phyloP scores from a whole-genome alignment of 2,113 vertebrate genomes.

The Callionymus lyra region DNA sequence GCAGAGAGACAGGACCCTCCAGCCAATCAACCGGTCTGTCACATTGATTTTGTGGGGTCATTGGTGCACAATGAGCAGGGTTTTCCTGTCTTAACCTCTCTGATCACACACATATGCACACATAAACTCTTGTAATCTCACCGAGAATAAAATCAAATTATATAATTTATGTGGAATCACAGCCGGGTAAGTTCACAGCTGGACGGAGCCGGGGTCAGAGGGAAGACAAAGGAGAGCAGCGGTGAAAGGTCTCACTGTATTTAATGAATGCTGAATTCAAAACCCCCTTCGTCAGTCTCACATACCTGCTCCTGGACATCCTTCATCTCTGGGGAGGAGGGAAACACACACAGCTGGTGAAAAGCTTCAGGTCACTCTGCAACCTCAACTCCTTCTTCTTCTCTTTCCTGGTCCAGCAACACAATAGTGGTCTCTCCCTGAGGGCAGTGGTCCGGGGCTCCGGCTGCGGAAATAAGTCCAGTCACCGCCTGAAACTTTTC shows the following conservation, averaged over 20 bases:
- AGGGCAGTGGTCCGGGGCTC: conserved; percentile 40
- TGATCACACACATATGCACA: conserved; percentile 51
- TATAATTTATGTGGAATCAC: conserved; percentile 6
- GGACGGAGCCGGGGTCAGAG: background rate
- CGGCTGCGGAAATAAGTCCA: conserved; percentile 32
- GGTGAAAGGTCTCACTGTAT: too few species aligned
- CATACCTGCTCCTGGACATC: conserved; percentile 42
- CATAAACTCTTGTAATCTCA: conserved; percentile 20
- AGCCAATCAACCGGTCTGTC: conserved; percentile 69
- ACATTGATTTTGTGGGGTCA: conserved; percentile 71
- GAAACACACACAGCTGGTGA: conserved; percentile 35
- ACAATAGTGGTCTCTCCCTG: conserved; percentile 47
- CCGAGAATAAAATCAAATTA: conserved; percentile 22
- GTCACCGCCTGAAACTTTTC: conserved; percentile 27
- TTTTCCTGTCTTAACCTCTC: conserved; percentile 66
- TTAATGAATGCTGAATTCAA: conserved; percentile 1
- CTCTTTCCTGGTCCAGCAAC: conserved; percentile 53
- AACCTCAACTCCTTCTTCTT: conserved; percentile 21
- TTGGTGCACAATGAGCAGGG: conserved; percentile 67
- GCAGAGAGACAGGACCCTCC: conserved; percentile 70
- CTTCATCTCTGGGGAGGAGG: conserved; percentile 43
- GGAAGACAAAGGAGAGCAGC: too few species aligned
- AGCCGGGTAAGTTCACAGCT: background rate
- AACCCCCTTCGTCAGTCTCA: conserved; percentile 10
- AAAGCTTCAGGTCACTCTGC: conserved; percentile 25